phyloP scores from a whole-genome alignment of 2,888 invertebrate genomes.

The Gryllus longicercus region DNA sequence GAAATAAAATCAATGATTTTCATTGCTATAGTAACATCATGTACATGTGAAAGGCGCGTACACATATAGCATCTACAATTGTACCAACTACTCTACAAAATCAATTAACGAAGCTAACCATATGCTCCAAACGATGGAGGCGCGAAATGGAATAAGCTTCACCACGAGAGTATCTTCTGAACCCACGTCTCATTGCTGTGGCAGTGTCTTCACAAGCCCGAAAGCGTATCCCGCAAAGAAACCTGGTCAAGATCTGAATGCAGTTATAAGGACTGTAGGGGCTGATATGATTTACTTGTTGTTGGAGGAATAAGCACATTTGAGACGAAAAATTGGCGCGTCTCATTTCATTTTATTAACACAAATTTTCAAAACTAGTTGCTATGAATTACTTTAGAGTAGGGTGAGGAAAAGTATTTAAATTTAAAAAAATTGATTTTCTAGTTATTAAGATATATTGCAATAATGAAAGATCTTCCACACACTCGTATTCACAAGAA shows the following conservation, averaged over 20 bases:
- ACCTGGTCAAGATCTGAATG: background rate
- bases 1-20: background rate
- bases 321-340: too few species aligned
- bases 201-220: background rate
- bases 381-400: too few species aligned
- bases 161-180: background rate
- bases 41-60: background rate
- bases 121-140: background rate
- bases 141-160: background rate
- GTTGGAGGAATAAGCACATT: too few species aligned
- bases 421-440: too few species aligned
- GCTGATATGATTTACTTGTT: too few species aligned
- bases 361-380: too few species aligned
- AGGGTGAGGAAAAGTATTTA: too few species aligned
- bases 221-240: background rate
- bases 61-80: background rate
- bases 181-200: background rate
- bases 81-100: too few species aligned
- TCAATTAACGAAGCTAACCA: background rate
- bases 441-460: too few species aligned
- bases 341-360: too few species aligned
- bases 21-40: background rate
- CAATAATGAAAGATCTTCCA: too few species aligned
- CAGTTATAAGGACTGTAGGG: background rate
- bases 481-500: too few species aligned